Evolutionary conservation across 2,888 invertebrate genomes (phyloP).

Genomic region (Mythimna impura): DNA sequence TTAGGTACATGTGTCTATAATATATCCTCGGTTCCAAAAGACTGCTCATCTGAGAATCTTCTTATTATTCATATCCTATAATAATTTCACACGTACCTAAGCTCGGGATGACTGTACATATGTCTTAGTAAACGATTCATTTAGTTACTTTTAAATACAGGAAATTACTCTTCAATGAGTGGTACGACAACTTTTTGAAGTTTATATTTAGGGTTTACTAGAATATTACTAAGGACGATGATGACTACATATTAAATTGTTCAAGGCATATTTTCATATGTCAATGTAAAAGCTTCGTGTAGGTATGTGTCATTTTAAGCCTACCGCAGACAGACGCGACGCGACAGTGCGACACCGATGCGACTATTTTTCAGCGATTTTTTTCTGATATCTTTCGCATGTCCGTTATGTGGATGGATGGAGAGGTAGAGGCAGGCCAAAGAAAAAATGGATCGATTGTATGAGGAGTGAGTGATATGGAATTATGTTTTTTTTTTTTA

Average conservation of each 20-base stretch:
- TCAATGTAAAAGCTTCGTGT: neutral
- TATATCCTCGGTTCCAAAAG: neutral
- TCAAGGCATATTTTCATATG: slow-evolving; percentile 2
- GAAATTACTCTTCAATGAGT: slow-evolving; percentile 62
- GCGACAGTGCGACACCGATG: neutral
- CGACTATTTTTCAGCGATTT: neutral
- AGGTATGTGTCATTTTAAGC: neutral
- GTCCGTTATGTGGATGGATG: too few relatives aligned
- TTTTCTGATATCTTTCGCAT: too few relatives aligned
- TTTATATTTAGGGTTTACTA: slow-evolving; percentile 45
- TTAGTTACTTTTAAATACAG: slow-evolving; percentile 62
- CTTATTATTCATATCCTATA: slow-evolving; percentile 49
- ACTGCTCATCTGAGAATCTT: neutral
- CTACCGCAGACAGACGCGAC: neutral
- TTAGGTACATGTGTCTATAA: too few relatives aligned
- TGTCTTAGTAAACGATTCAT: slow-evolving; percentile 49
- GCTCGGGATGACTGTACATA: slow-evolving; percentile 52
- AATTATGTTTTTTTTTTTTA: too few relatives aligned
- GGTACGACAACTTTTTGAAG: slow-evolving; percentile 31
- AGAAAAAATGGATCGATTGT: too few relatives aligned
- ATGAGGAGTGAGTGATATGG: too few relatives aligned
- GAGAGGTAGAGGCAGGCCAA: too few relatives aligned
- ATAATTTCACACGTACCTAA: slow-evolving; percentile 45
- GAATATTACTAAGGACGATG: slow-evolving; percentile 24
- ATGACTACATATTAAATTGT: slow-evolving; percentile 14